Evolutionary conservation across 2,888 invertebrate genomes (phyloP).

Genomic region (Leucophora obtusa): DNA sequence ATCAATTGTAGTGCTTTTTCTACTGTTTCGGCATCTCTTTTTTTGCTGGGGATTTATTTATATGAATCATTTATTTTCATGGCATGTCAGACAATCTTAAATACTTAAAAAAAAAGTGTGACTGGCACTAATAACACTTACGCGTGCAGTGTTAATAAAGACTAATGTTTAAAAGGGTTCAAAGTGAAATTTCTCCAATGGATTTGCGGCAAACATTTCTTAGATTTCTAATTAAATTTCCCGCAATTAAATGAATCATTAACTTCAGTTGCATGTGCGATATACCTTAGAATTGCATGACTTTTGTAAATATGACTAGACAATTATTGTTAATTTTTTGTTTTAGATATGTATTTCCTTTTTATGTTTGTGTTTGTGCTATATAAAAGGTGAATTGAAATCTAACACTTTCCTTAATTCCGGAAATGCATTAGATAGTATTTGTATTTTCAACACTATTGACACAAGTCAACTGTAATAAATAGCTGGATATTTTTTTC

Average conservation of each 20-base stretch:
- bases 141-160: too few species aligned
- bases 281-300: conserved; percentile 1
- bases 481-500: neutral
- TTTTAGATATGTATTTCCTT: neutral
- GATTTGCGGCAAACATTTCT: too few species aligned
- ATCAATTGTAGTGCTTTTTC: too few species aligned
- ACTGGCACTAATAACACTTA: too few species aligned
- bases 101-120: too few species aligned
- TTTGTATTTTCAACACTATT: neutral
- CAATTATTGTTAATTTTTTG: neutral
- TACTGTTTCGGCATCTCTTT: too few species aligned
- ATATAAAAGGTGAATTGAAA: neutral
- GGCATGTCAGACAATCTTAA: too few species aligned
- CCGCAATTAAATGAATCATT: conserved; percentile 9
- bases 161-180: too few species aligned
- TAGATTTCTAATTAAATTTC: neutral
- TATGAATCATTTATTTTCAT: too few species aligned
- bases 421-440: neutral
- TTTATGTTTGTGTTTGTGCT: neutral
- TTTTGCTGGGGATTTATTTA: too few species aligned
- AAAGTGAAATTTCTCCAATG: too few species aligned
- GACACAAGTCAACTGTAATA: neutral
- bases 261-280: conserved; percentile 38
- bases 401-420: conserved; percentile 1
- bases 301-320: conserved; percentile 2